Evolutionary conservation across 2,113 vertebrate species (phyloP), one percentile per base, ranked within the genome.

Genomic region (Gnathonemus longibarbis): DNA sequence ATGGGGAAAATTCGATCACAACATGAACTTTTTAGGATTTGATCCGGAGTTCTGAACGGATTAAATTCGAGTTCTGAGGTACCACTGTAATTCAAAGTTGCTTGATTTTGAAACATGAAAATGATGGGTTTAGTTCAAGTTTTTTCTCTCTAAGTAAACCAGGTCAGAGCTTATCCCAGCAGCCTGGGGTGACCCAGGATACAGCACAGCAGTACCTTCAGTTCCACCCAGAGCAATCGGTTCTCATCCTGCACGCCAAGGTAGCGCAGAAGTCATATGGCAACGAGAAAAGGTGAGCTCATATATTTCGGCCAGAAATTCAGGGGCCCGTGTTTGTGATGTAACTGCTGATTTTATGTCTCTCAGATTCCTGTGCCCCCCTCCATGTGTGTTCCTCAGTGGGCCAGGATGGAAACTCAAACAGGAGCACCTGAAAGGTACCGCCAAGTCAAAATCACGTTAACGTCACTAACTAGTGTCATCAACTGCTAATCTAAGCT

Each of bases 211-310:
- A 95, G 49, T 96, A 96, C 92, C 95, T 97, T 90, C 96, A 96
- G 93, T 94, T 96, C 52, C 96, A 94, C 0, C 93, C 95, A 0
- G 96, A 98, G 91, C 97, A 97, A 94, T 97, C 95, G 0, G 95
- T 99, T 27, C 88, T 96, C 90, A 98, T 99, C 88, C 95, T 98
- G 1, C 98, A 99, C 0, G 97, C 98, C 93, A 99, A 97, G 90
- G 98, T 99, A 0, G 98, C 98, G 5, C 98, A 99, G 94, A 99
- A 99, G 92, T 99, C 98, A 0, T 99, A 99, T 0, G 98, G 98
- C 91, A 99, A 97, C 0, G 98, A 99, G 88, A 99, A 99, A 92
- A 95, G 98, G 98, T 99, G 93, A 31, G 95, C 19, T 27, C 15
- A 88, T 45, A 58, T 17, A 19, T 42, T 45, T 88, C 21, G n/a